Percentiles rank a stretch among this genome's conserved stretches.
These are phyloP conservation scores for Cantharis rustica DNA, from an alignment of 2,888 invertebrate species.

Conservation along the genomic window DNA sequence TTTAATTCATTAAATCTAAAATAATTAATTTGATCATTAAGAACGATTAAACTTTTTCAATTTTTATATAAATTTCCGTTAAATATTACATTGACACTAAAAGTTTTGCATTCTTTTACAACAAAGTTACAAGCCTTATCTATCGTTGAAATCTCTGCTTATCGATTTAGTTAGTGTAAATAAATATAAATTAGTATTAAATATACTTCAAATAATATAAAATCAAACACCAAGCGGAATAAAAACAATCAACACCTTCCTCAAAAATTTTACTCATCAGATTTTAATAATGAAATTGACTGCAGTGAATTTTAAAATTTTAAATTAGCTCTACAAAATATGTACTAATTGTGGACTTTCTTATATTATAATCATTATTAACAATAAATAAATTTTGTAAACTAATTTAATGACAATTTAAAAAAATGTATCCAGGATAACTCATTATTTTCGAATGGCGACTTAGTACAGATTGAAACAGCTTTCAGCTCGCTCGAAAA, in stretches of 20 bases:
- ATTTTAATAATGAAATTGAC: not conserved
- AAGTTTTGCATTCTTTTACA: not conserved
- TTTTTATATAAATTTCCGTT: not conserved
- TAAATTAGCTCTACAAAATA: not conserved
- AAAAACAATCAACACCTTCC: not conserved
- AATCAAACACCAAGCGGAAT: not conserved
- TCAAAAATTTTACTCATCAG: not conserved
- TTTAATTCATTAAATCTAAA: not conserved
- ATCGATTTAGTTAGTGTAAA: slow-evolving; percentile 1
- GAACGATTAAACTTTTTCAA: not conserved
- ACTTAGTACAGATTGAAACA: not conserved
- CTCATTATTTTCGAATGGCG: not conserved
- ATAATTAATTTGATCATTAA: not conserved
- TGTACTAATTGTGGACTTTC: not conserved
- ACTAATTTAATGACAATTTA: not conserved
- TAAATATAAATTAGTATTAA: not conserved
- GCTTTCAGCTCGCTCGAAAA: too few relatives aligned
- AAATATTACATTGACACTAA: not conserved
- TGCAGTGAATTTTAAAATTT: not conserved
- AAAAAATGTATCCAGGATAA: not conserved
- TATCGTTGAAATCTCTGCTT: not conserved
- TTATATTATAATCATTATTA: not conserved
- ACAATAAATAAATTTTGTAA: not conserved
- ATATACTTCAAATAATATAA: not conserved
- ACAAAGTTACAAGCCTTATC: not conserved